A percentile compares a stretch with the other conserved stretches of the same genome.
These are phyloP conservation scores for Oconnorella tubifera DNA, from an alignment of 2,888 invertebrate genomes.

Conservation along the genomic window DNA sequence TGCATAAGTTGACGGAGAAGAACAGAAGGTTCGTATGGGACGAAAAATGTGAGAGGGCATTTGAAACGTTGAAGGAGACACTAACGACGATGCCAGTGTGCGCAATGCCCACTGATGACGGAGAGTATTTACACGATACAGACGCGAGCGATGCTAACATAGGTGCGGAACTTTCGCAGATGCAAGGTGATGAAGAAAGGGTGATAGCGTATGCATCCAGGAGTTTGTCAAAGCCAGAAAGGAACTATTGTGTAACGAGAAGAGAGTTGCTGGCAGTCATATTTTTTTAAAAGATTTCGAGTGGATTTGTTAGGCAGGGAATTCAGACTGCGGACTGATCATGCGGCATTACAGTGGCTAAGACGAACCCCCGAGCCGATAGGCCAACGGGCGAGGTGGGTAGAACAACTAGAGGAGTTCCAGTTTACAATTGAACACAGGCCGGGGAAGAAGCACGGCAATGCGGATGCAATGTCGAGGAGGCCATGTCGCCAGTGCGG, in stretches of 20 bases:
- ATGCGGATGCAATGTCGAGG: conserved; percentile 19
- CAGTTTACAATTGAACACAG: conserved; percentile 6
- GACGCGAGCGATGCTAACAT: conserved; percentile 23
- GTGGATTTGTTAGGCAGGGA: conserved; percentile 33
- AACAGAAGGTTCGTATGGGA: conserved; percentile 24
- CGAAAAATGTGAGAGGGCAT: conserved; percentile 13
- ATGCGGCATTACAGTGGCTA: conserved; percentile 34
- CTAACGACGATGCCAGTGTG: conserved; percentile 24
- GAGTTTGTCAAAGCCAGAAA: conserved; percentile 13
- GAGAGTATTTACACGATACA: conserved; percentile 16
- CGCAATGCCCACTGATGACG: conserved; percentile 11
- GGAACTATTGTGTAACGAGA: conserved; percentile 26
- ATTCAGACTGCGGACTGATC: conserved; percentile 36
- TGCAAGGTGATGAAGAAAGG: conserved; percentile 23
- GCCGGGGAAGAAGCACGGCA: not conserved
- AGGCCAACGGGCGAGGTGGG: conserved; percentile 21
- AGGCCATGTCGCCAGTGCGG: no score
- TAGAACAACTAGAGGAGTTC: conserved; percentile 6
- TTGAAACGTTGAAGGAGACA: conserved; percentile 7
- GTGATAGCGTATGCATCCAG: conserved; percentile 26
- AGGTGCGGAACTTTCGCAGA: conserved; percentile 25
- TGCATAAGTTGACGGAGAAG: conserved; percentile 24
- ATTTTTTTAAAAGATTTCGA: conserved; percentile 34
- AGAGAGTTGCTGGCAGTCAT: no score
- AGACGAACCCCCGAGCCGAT: conserved; percentile 25